Percentiles rank a stretch among this genome's conserved stretches.
Evolutionary conservation across 2,113 vertebrate species (phyloP).

Genomic region (Cyprinodon tularosa): DNA sequence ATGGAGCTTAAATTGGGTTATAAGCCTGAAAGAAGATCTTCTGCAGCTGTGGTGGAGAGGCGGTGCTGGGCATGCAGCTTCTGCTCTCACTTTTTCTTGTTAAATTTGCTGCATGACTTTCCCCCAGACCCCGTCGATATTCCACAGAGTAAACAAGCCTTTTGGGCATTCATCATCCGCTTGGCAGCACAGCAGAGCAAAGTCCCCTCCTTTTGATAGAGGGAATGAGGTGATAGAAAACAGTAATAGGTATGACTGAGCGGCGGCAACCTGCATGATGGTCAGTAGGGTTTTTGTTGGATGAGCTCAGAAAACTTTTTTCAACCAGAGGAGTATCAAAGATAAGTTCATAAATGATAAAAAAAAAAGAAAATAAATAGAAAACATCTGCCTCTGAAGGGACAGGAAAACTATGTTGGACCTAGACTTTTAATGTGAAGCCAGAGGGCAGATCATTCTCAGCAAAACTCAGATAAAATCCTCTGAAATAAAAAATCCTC

Average conservation of each 20-base stretch:
- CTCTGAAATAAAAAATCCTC: conserved; percentile 1
- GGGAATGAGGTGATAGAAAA: conserved; percentile 56
- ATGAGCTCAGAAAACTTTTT: conserved; percentile 34
- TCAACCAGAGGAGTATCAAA: conserved; percentile 24
- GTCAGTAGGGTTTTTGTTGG: conserved; percentile 6
- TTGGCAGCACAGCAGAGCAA: conserved; percentile 35
- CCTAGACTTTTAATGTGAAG: conserved; percentile 1
- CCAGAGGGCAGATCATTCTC: not conserved
- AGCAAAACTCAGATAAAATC: conserved; percentile 2
- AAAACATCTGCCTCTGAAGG: not conserved
- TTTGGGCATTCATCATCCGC: conserved; percentile 58
- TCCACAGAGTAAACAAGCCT: conserved; percentile 54
- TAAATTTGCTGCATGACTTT: conserved; percentile 38
- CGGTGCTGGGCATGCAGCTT: conserved; percentile 22
- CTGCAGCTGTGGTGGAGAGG: conserved; percentile 5
- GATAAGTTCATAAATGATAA: conserved; percentile 8
- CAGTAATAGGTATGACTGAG: conserved; percentile 46
- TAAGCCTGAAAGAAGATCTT: conserved; percentile 29
- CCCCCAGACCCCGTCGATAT: conserved; percentile 59
- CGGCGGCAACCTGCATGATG: conserved; percentile 39
- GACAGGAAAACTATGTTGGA: conserved; percentile 9
- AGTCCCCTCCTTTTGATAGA: conserved; percentile 55
- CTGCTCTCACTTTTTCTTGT: conserved; percentile 22
- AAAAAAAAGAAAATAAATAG: not conserved
- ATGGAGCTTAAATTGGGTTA: conserved; percentile 34